These are phyloP conservation scores for Pammene fasciana DNA, from an alignment of 2,888 invertebrate genomes.

Conservation along the genomic window DNA sequence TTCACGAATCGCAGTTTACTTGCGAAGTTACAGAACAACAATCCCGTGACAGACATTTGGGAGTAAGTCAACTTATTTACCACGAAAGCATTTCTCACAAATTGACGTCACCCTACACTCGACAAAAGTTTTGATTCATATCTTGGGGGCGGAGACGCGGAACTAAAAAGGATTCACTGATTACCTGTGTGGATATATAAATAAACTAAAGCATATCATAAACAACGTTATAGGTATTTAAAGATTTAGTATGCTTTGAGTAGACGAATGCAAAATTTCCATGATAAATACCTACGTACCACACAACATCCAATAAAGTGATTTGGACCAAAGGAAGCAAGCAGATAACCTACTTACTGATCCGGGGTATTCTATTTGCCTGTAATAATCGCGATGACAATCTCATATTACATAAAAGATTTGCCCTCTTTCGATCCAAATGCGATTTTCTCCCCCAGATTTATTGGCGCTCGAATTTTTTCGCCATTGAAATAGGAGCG, in stretches of 20 bases:
- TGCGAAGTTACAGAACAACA: slow-evolving; percentile 68
- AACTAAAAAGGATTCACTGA: background rate
- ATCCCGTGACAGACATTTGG: slow-evolving; percentile 68
- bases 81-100: slow-evolving; percentile 66
- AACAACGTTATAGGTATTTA: too few species aligned
- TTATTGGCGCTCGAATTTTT: slow-evolving; percentile 79
- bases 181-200: background rate
- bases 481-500: slow-evolving; percentile 74
- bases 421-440: slow-evolving; percentile 82
- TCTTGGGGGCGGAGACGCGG: slow-evolving; percentile 46
- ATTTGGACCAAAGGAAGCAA: slow-evolving; percentile 78
- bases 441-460: slow-evolving; percentile 81
- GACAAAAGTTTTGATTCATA: slow-evolving; percentile 73
- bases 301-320: slow-evolving; percentile 77
- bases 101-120: slow-evolving; percentile 70
- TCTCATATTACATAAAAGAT: slow-evolving; percentile 84
- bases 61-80: slow-evolving; percentile 70
- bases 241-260: slow-evolving; percentile 36
- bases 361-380: slow-evolving; percentile 83
- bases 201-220: background rate
- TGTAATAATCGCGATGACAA: slow-evolving; percentile 84
- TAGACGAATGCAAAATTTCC: slow-evolving; percentile 48
- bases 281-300: slow-evolving; percentile 47
- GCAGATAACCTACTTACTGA: slow-evolving; percentile 82
- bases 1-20: slow-evolving; percentile 57